Base-by-base conservation (phyloP, 2,113 vertebrate species). In the Limanda limanda region DNA sequence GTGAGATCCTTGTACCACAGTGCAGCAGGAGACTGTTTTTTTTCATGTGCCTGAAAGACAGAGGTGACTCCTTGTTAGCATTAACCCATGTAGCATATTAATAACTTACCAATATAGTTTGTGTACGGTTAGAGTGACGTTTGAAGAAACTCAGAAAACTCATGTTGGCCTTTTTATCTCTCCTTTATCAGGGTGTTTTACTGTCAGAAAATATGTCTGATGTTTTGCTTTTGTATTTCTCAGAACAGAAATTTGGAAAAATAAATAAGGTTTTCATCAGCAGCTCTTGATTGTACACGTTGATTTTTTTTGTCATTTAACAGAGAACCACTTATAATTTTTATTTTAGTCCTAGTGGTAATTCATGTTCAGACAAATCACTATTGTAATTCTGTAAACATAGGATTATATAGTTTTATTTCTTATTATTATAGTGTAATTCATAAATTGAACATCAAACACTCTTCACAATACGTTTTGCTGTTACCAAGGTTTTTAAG, bases 221-320 rank as follows among this genome's bases (percentile, higher is more conserved):
- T 6, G n/a, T 68, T 68, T 47, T 45, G 27, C 9, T 0, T 81
- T 81, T 87, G 20, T 79, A 77, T 66, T 59, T 89, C n/a, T 35
- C 24, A 80, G n/a, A 86, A 81, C 63, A 13, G 3, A 55, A 70
- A 61, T 64, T 71, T 56, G 4, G 42, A 54, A 54, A 11, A 54
- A 21, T 21, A 51, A 51, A 51, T 51, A 1, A 47, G 1, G 45
- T 47, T 17, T 51, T 51, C 47, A 51, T 42, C 12, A 1, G 12
- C 12, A 42, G 1, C 12, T 42, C 40, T 42, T 42, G 40, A 42
- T 0, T 42, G 40, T 42, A 13, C 11, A 13, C 40, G 3, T 42
- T 13, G 2, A 13, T 40, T 31, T 31, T 31, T 27, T 7, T 31
- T 31, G 3, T 42, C 10, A 42, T 42, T 37, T 10, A 37, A 45